Percentiles rank a stretch among this genome's conserved stretches.
These are phyloP conservation scores for human (Homo sapiens) DNA, from an alignment of 2,113 vertebrate species.

Conservation along the genomic window DNA sequence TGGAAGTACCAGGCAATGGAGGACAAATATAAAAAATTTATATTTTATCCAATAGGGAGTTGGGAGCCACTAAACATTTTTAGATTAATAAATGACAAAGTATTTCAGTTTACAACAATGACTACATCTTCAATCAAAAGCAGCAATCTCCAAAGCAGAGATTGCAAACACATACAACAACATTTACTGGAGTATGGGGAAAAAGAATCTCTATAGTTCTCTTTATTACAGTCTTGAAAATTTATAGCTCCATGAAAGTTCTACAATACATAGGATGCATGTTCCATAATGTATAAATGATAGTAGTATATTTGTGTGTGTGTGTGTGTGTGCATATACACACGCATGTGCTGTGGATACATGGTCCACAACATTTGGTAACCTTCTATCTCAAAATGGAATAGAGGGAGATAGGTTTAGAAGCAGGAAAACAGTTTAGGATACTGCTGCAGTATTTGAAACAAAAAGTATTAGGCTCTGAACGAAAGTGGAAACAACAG, in stretches of 20 bases:
- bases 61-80: neutral
- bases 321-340: neutral
- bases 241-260: neutral
- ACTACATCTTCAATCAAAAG: neutral
- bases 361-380: neutral
- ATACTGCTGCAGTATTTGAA: neutral
- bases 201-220: neutral
- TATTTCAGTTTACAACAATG: constrained; percentile 9
- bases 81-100: neutral
- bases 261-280: neutral
- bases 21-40: neutral
- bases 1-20: neutral
- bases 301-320: neutral
- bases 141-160: neutral
- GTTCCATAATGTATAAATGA: neutral
- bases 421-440: neutral
- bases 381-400: neutral
- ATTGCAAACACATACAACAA: neutral
- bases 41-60: neutral
- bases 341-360: fast-evolving
- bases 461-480: neutral
- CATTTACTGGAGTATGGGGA: neutral
- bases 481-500: neutral
- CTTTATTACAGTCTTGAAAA: neutral
- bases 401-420: neutral